phyloP scores from a whole-genome alignment of 2,888 invertebrate species.

The Brachyptera risi region DNA sequence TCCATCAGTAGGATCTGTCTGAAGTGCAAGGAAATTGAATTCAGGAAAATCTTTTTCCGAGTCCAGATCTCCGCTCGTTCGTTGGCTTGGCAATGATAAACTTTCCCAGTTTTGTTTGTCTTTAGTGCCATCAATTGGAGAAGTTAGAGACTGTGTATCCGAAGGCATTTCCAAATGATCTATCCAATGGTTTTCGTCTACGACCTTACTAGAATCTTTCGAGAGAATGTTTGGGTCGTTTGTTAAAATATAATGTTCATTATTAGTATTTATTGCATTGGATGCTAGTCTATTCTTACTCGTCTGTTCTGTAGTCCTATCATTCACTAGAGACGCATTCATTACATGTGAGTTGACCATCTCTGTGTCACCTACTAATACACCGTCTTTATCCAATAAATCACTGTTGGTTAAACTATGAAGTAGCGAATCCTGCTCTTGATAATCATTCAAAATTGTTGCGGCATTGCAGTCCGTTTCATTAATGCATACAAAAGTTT shows the following conservation, averaged over 20 bases:
- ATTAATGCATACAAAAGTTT: conserved; percentile 8
- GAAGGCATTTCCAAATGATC: background rate
- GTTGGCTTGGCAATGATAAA: conserved; percentile 24
- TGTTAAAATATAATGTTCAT: background rate
- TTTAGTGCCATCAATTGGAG: background rate
- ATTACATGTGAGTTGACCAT: background rate
- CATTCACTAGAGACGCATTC: no score
- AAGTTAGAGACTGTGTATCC: background rate
- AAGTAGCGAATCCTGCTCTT: conserved; percentile 25
- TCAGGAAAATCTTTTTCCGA: conserved; percentile 31
- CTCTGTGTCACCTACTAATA: conserved; percentile 19
- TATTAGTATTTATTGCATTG: no score
- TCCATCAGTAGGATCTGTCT: conserved; percentile 14
- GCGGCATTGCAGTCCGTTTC: conserved; percentile 22
- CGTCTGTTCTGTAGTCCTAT: no score
- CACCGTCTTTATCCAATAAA: conserved; percentile 24
- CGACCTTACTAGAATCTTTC: no score
- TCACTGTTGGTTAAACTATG: conserved; percentile 23
- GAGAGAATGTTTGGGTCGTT: background rate
- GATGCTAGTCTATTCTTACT: no score
- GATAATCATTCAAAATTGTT: conserved; percentile 17
- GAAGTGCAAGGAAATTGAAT: conserved; percentile 30
- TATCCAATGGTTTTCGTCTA: background rate
- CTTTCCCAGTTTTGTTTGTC: conserved; percentile 25
- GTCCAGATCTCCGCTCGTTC: conserved; percentile 21